These are phyloP conservation scores for Talpa occidentalis DNA, from an alignment of 2,113 vertebrate species.

Conservation along the genomic window DNA sequence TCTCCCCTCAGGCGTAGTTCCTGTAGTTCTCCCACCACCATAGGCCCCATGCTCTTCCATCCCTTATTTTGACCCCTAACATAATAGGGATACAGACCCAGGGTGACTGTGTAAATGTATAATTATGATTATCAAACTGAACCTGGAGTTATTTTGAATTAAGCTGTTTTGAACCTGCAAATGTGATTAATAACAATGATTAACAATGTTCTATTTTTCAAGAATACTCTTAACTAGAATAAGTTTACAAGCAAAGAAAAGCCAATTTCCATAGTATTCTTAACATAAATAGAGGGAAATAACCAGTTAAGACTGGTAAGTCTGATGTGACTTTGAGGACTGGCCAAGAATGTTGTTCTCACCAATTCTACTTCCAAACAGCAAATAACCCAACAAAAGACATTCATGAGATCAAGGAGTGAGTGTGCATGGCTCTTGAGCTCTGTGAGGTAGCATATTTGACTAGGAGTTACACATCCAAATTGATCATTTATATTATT, in stretches of 20 bases:
- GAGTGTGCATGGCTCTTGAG: too few relatives aligned
- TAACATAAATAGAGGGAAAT: not conserved
- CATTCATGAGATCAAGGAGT: not conserved
- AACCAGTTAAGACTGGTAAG: not conserved
- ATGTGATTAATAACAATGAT: not conserved
- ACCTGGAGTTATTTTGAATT: not conserved
- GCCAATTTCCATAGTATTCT: not conserved
- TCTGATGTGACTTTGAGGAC: not conserved
- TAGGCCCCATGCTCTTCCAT: too few relatives aligned
- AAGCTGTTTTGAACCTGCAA: not conserved
- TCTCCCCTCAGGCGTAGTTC: too few relatives aligned
- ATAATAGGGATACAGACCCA: not conserved
- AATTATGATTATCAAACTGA: not conserved
- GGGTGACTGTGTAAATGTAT: not conserved
- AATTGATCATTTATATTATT: not conserved
- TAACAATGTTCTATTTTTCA: not conserved
- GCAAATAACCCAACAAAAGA: not conserved
- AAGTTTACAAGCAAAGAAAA: not conserved
- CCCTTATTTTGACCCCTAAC: not conserved
- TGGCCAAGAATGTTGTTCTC: too few relatives aligned
- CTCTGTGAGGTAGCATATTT: not conserved
- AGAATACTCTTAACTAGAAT: not conserved
- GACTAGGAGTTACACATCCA: not conserved
- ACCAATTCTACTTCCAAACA: not conserved
- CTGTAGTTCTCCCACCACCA: not conserved